Percentiles rank a stretch among this genome's conserved stretches.
Conservation (phyloP, 2,888 invertebrate genomes). For the Chelonus formosanus region DNA sequence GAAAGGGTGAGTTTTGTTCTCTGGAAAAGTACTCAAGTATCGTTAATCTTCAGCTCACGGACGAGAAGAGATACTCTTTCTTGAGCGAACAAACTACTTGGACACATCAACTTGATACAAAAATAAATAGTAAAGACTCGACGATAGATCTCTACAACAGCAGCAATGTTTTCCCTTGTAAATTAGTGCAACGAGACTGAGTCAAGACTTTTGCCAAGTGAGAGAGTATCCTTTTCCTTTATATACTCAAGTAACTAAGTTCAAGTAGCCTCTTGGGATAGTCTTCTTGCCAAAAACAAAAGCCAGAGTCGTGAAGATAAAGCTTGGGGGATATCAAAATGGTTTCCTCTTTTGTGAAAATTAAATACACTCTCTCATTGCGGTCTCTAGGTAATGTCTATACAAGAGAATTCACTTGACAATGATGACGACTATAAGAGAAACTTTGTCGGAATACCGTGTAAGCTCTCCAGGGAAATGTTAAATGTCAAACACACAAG, state of each 20-base stretch:
- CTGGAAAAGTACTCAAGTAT: slow-evolving; percentile 64
- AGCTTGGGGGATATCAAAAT: slow-evolving; percentile 1
- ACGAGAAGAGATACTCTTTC: slow-evolving; percentile 23
- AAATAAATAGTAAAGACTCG: slow-evolving; percentile 59
- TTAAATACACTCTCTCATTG: neutral
- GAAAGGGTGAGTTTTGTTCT: slow-evolving; percentile 46
- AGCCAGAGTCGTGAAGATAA: too few relatives aligned
- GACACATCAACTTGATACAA: slow-evolving; percentile 62
- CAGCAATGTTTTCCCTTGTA: slow-evolving; percentile 43
- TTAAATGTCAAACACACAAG: slow-evolving; percentile 61
- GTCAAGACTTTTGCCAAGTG: slow-evolving; percentile 26
- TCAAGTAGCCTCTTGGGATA: too few relatives aligned
- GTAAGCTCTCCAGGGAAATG: slow-evolving; percentile 55
- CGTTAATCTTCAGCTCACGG: slow-evolving; percentile 58
- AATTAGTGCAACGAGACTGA: slow-evolving; percentile 48
- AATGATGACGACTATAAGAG: slow-evolving; percentile 12
- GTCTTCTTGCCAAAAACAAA: too few relatives aligned
- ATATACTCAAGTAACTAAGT: slow-evolving; percentile 3
- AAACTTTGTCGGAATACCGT: slow-evolving; percentile 8
- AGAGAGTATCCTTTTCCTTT: neutral
- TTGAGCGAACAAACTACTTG: slow-evolving; percentile 62
- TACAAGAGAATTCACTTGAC: slow-evolving; percentile 10
- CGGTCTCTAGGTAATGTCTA: slow-evolving; percentile 12
- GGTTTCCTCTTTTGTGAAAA: slow-evolving; percentile 2
- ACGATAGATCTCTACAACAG: slow-evolving; percentile 53